These are phyloP conservation scores for Lithosia quadra DNA, from an alignment of 2,888 invertebrate genomes.

Conservation along the genomic window DNA sequence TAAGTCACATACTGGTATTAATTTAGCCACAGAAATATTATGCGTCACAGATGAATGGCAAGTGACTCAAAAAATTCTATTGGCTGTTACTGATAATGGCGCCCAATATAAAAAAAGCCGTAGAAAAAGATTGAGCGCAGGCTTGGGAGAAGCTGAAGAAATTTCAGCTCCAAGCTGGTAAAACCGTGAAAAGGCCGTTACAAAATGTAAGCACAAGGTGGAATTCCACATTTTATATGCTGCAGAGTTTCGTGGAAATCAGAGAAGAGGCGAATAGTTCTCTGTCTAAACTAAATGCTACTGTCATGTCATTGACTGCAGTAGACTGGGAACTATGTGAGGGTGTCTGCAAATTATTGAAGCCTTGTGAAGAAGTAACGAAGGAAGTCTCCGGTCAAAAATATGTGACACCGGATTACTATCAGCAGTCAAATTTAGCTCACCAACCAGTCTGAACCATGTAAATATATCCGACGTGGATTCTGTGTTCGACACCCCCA, in stretches of 20 bases:
- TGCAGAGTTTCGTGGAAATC: constrained; percentile 24
- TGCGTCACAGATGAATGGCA: constrained; percentile 21
- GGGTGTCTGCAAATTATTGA: constrained; percentile 2
- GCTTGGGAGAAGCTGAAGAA: constrained; percentile 22
- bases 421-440: too few relatives aligned
- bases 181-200: constrained; percentile 21
- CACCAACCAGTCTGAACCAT: constrained; percentile 15
- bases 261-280: constrained; percentile 25
- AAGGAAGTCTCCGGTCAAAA: constrained; percentile 14
- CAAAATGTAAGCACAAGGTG: constrained; percentile 28
- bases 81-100: too few relatives aligned
- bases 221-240: constrained; percentile 33
- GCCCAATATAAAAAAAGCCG: constrained; percentile 29
- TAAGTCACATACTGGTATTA: constrained; percentile 7
- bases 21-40: constrained; percentile 16
- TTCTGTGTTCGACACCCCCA: constrained; percentile 19
- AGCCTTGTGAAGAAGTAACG: constrained; percentile 19
- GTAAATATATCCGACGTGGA: constrained; percentile 19
- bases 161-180: constrained; percentile 1
- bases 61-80: constrained; percentile 13
- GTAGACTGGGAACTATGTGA: constrained; percentile 14
- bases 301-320: constrained; percentile 1
- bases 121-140: constrained; percentile 14
- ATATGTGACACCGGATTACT: constrained; percentile 17
- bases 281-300: constrained; percentile 26